Evolutionary conservation across 1,140 invertebrate species (phyloP).

Genomic region (Listronotus bonariensis): DNA sequence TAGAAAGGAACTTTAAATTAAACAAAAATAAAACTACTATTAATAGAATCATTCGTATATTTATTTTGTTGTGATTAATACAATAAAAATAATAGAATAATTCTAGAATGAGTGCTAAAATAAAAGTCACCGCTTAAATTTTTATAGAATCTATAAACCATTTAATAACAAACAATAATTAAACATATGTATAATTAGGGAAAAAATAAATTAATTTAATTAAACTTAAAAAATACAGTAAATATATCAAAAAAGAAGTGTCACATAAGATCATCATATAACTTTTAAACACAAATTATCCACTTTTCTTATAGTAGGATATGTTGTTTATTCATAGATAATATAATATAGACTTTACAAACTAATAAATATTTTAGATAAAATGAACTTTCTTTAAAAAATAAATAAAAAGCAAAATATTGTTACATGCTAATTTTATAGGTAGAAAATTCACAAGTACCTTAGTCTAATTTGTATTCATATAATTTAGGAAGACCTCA

Average conservation of each 20-base stretch:
- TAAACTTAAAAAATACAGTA: constrained; percentile 26
- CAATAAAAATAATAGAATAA: constrained; percentile 9
- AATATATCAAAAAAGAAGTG: constrained; percentile 12
- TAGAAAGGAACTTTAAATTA: no score
- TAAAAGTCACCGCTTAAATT: constrained; percentile 8
- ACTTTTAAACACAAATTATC: no score
- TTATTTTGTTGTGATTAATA: constrained; percentile 11
- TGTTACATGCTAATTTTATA: constrained; percentile 23
- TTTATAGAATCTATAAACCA: constrained; percentile 21
- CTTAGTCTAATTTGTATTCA: constrained; percentile 18
- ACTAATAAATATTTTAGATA: constrained; percentile 15
- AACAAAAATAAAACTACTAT: no score
- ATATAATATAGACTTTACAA: constrained; percentile 13
- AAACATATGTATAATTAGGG: constrained; percentile 2
- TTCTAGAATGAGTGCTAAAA: background rate
- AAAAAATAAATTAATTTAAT: background rate
- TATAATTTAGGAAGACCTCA: constrained; percentile 4
- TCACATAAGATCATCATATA: no score
- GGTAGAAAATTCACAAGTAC: constrained; percentile 30
- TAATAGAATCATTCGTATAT: background rate
- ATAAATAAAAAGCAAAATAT: constrained; percentile 12
- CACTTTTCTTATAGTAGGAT: no score
- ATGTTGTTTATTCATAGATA: background rate
- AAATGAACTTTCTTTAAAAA: constrained; percentile 24
- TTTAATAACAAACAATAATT: constrained; percentile 21